These are phyloP conservation scores for Adineta ricciae DNA, from an alignment of 2,888 invertebrate species.

Conservation along the genomic window DNA sequence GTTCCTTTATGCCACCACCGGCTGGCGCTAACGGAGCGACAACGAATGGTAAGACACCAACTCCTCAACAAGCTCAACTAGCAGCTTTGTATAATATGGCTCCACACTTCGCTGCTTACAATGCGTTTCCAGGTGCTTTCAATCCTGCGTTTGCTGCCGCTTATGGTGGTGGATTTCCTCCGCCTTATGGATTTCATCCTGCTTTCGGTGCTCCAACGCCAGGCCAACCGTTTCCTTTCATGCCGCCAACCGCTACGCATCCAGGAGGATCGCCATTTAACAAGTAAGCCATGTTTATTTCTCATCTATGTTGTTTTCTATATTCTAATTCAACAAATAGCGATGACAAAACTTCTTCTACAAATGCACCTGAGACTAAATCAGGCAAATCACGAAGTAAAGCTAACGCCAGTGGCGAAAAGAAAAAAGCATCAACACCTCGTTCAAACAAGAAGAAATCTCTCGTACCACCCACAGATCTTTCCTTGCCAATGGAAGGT, in stretches of 20 bases:
- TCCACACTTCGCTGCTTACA: not conserved
- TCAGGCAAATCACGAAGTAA: not conserved
- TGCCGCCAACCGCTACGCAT: not conserved
- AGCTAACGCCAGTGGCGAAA: not conserved
- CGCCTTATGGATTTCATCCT: not conserved
- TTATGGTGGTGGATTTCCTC: not conserved
- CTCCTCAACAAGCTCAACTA: not conserved
- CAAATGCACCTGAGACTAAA: not conserved
- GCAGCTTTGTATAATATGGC: not conserved
- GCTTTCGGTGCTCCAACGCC: not conserved
- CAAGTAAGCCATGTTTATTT: not conserved
- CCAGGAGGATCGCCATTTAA: not conserved
- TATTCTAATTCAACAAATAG: not conserved
- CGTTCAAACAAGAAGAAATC: not conserved
- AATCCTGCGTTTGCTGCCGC: slow-evolving; percentile 12
- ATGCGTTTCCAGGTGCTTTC: not conserved
- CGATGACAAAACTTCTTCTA: not conserved
- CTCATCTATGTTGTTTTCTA: not conserved
- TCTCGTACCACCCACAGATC: not conserved
- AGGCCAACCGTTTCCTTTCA: not conserved
- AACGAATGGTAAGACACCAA: not conserved
- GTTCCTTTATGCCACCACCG: not conserved
- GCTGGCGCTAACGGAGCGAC: not conserved
- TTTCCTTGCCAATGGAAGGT: not conserved
- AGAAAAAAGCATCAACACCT: not conserved